A percentile compares a stretch with the other conserved stretches of the same genome.
phyloP scores from a whole-genome alignment of 2,888 invertebrate genomes.

The Macrosoma leucophasiata region DNA sequence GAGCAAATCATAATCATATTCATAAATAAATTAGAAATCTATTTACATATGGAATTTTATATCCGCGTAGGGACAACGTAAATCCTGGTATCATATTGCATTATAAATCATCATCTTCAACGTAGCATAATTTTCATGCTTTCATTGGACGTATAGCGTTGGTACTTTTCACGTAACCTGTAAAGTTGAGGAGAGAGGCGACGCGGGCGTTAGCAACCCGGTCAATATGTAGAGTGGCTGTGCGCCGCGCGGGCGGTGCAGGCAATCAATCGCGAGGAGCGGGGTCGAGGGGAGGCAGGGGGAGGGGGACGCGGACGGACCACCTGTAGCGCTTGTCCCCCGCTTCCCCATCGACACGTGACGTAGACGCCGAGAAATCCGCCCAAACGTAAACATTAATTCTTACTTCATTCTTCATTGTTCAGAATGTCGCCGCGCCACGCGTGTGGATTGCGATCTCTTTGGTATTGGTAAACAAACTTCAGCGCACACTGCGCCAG shows the following conservation, averaged over 20 bases:
- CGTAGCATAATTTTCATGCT: too few species aligned
- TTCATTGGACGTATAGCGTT: too few species aligned
- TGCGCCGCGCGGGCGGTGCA: constrained; percentile 64
- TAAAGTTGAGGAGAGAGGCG: constrained; percentile 56
- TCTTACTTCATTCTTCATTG: constrained; percentile 74
- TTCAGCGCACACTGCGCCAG: constrained; percentile 30
- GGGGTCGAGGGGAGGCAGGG: constrained; percentile 37
- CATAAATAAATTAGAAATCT: constrained; percentile 21
- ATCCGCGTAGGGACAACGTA: too few species aligned
- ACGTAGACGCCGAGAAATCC: constrained; percentile 71
- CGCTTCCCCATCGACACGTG: constrained; percentile 62
- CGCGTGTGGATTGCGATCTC: constrained; percentile 63
- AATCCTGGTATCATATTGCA: too few species aligned
- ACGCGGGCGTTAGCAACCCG: constrained; percentile 67
- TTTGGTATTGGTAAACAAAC: constrained; percentile 69
- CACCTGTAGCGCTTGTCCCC: constrained; percentile 57
- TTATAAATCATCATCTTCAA: too few species aligned
- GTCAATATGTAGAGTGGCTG: constrained; percentile 74
- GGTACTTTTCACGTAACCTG: constrained; percentile 48
- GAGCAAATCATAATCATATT: too few species aligned
- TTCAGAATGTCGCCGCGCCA: constrained; percentile 63
- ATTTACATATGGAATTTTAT: constrained; percentile 31
- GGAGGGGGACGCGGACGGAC: constrained; percentile 44
- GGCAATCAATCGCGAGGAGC: constrained; percentile 69
- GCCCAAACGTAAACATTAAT: constrained; percentile 76